Evolutionary conservation across 2,113 vertebrate species (phyloP).

Genomic region (Tragelaphus imberbis): DNA sequence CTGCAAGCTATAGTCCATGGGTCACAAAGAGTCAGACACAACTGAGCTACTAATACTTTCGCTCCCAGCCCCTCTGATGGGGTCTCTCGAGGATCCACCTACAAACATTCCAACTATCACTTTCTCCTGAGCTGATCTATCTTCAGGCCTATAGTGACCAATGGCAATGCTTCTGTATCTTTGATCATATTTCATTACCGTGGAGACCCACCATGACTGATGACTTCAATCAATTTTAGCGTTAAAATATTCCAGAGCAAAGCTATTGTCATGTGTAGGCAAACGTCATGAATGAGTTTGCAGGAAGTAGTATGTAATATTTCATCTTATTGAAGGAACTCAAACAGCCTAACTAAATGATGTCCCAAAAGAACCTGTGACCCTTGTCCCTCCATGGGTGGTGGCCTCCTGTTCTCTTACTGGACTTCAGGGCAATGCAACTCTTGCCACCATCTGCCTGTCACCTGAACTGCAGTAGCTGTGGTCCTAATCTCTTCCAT

Average conservation of each 20-base stretch:
- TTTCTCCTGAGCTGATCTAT: not conserved
- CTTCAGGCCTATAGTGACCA: not conserved
- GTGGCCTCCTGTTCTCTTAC: not conserved
- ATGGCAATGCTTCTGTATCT: not conserved
- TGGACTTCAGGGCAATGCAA: not conserved
- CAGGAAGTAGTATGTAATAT: too few species aligned
- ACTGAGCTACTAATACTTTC: not conserved
- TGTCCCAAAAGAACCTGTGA: not conserved
- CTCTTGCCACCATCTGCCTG: slow-evolving; percentile 33
- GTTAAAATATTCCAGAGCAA: not conserved
- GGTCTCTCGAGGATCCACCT: not conserved
- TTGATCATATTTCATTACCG: not conserved
- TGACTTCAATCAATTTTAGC: not conserved
- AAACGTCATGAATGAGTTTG: not conserved
- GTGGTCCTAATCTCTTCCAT: slow-evolving; percentile 56
- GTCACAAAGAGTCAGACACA: rapidly evolving
- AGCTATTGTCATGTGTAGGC: not conserved
- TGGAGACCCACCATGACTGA: not conserved
- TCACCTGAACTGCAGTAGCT: slow-evolving; percentile 24
- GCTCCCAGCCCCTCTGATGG: not conserved
- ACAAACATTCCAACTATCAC: not conserved
- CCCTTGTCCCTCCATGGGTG: not conserved
- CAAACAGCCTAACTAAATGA: not conserved
- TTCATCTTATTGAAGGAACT: not conserved
- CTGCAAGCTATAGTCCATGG: not conserved